Evolutionary conservation across 2,888 invertebrate species (phyloP).

Genomic region (Perdita meconis): DNA sequence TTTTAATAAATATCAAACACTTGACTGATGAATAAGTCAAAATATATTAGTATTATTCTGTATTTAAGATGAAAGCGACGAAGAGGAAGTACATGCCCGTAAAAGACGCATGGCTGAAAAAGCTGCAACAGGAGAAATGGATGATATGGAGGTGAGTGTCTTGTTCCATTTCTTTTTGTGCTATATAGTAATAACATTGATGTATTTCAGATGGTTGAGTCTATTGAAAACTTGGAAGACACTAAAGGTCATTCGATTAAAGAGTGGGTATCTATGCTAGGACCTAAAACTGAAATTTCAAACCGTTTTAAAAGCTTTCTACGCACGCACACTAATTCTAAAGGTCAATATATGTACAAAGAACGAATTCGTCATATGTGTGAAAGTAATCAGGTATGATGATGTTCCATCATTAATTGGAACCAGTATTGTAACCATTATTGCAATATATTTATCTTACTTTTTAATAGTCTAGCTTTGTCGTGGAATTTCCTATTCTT

Average conservation of each 20-base stretch:
- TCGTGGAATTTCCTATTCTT: slow-evolving; percentile 96
- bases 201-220: slow-evolving; percentile 90
- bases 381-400: slow-evolving; percentile 90
- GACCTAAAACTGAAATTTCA: slow-evolving; percentile 97
- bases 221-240: slow-evolving; percentile 99
- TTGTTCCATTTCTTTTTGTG: slow-evolving; percentile 7
- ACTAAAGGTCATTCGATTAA: slow-evolving; percentile 97
- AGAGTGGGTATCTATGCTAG: slow-evolving; percentile 98
- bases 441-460: slow-evolving; percentile 10
- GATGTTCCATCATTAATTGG: no score
- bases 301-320: slow-evolving; percentile 97
- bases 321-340: slow-evolving; percentile 94
- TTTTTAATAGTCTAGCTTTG: slow-evolving; percentile 89
- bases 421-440: neutral
- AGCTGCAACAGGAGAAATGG: slow-evolving; percentile 92
- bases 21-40: no score
- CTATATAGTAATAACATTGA: slow-evolving; percentile 21
- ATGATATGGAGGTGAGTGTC: slow-evolving; percentile 88
- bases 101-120: slow-evolving; percentile 94
- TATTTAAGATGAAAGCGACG: slow-evolving; percentile 90
- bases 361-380: slow-evolving; percentile 98
- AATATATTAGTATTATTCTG: slow-evolving; percentile 13
- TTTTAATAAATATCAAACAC: slow-evolving; percentile 42
- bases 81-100: slow-evolving; percentile 88
- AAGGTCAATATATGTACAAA: slow-evolving; percentile 94